Conservation (phyloP, 2,113 vertebrate species). For the Procapra przewalskii region DNA sequence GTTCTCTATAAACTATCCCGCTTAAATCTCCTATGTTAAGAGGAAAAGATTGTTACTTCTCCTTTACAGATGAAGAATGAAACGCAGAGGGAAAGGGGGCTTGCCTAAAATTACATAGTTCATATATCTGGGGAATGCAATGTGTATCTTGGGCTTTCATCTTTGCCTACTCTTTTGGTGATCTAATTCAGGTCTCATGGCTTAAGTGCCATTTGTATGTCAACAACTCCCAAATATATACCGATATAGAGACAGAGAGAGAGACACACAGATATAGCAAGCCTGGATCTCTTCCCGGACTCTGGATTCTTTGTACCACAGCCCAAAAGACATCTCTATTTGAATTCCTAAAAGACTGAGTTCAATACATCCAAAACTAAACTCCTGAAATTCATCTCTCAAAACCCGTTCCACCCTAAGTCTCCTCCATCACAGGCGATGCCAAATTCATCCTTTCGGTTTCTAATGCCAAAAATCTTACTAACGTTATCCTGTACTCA, state of each 20-base stretch:
- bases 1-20: background rate
- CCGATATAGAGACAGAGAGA: background rate
- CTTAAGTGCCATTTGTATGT: background rate
- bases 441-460: background rate
- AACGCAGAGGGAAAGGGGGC: background rate
- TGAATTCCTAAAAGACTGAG: background rate
- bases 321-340: background rate
- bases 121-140: background rate
- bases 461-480: background rate
- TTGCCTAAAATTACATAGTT: background rate
- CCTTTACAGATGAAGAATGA: background rate
- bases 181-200: background rate
- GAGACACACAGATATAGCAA: background rate
- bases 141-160: background rate
- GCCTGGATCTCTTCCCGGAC: background rate
- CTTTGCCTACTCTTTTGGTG: background rate
- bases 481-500: background rate
- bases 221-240: background rate
- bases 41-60: background rate
- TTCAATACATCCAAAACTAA: background rate
- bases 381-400: background rate
- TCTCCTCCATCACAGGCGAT: background rate
- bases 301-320: background rate
- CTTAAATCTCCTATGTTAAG: background rate
- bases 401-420: background rate